Conservation (phyloP, 1,140 invertebrate species). For the Steinernema khuongi region DNA sequence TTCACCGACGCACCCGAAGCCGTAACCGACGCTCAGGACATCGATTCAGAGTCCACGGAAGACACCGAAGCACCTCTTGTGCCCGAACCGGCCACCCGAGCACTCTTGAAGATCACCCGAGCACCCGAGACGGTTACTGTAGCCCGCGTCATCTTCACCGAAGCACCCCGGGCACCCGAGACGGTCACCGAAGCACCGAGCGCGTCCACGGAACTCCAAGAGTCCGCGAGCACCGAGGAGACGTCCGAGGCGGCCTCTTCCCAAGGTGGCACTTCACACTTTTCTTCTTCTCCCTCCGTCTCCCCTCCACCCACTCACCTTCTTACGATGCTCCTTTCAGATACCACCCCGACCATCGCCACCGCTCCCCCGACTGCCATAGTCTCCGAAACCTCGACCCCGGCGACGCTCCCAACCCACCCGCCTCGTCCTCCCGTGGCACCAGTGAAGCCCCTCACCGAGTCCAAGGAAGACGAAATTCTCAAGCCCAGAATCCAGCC, state of each 20-base stretch:
- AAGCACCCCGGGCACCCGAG: too few relatives aligned
- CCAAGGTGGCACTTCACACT: background rate
- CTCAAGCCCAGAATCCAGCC: too few relatives aligned
- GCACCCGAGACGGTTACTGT: too few relatives aligned
- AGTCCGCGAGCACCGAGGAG: conserved; percentile 5
- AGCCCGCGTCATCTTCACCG: too few relatives aligned
- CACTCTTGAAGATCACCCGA: too few relatives aligned
- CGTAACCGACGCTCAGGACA: background rate
- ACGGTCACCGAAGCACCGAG: too few relatives aligned
- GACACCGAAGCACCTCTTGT: too few relatives aligned
- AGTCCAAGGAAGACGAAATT: too few relatives aligned
- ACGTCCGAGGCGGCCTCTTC: background rate
- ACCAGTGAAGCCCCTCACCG: too few relatives aligned
- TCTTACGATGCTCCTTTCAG: background rate
- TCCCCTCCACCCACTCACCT: background rate
- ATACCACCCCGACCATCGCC: conserved; percentile 8
- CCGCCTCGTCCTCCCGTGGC: background rate
- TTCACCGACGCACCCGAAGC: background rate
- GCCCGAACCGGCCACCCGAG: too few relatives aligned
- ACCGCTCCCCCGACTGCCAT: background rate
- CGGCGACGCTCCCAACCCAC: background rate
- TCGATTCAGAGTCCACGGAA: background rate
- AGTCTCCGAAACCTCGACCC: background rate
- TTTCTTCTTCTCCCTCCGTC: background rate
- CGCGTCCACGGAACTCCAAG: too few relatives aligned